These are phyloP conservation scores for Diarsia mendica DNA, from an alignment of 2,888 invertebrate species.

Conservation along the genomic window DNA sequence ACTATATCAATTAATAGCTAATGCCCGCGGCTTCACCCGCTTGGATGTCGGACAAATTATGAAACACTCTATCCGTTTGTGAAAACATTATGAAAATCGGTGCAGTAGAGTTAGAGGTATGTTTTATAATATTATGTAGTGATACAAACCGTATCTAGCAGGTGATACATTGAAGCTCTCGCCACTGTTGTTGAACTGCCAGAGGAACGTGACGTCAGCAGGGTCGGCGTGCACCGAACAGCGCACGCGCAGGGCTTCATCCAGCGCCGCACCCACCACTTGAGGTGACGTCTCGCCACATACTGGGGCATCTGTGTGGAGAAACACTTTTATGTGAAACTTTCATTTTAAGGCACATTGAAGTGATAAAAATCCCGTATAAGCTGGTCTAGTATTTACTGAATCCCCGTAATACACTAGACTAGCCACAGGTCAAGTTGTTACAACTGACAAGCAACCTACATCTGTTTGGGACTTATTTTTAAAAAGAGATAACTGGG, in stretches of 20 bases:
- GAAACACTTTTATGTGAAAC: not conserved
- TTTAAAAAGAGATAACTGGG: not conserved
- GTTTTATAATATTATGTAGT: too few species aligned
- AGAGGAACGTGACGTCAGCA: conserved; percentile 95
- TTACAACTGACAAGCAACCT: not conserved
- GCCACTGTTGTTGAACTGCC: conserved; percentile 97
- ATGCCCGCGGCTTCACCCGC: too few species aligned
- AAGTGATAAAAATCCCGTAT: not conserved
- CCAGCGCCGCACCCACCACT: conserved; percentile 96
- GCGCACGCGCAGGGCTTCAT: conserved; percentile 94
- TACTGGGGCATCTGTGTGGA: conserved; percentile 93
- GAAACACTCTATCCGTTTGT: too few species aligned
- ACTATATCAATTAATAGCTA: too few species aligned
- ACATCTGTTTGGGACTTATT: not conserved
- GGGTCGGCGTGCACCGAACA: conserved; percentile 97
- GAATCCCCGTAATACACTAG: not conserved
- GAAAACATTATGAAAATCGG: too few species aligned
- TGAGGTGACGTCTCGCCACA: conserved; percentile 93
- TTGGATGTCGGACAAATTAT: too few species aligned
- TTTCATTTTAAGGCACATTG: not conserved
- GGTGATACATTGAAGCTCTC: conserved; percentile 96
- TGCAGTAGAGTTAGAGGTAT: too few species aligned
- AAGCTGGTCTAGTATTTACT: not conserved
- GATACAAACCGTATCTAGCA: conserved; percentile 86
- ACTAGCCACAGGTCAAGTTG: not conserved